Conservation (phyloP, 2,888 invertebrate genomes). For the Cheilosia grossa region DNA sequence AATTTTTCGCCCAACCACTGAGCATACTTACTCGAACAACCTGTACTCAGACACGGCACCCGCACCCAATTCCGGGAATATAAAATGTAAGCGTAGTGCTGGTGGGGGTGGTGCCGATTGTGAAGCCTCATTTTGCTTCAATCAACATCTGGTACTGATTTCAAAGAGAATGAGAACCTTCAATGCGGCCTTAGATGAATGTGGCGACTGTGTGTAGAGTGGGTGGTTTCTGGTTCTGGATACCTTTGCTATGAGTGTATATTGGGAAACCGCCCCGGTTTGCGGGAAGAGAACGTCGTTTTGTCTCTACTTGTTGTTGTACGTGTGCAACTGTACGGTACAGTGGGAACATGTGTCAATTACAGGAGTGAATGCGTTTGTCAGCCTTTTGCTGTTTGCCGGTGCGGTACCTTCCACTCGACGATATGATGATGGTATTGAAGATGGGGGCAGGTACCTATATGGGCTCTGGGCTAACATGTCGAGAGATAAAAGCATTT, state of each 20-base stretch:
- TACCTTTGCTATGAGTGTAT: neutral
- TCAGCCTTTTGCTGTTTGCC: slow-evolving; percentile 52
- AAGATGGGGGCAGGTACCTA: neutral
- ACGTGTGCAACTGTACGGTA: slow-evolving; percentile 51
- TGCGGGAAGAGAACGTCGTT: slow-evolving; percentile 34
- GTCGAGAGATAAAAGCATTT: slow-evolving; percentile 36
- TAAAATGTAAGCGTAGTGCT: slow-evolving; percentile 11
- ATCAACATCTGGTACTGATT: slow-evolving; percentile 82
- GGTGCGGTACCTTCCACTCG: neutral
- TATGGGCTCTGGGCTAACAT: neutral
- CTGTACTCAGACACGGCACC: slow-evolving; percentile 18
- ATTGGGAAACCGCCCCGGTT: slow-evolving; percentile 25
- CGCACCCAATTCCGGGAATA: neutral
- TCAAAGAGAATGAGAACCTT: slow-evolving; percentile 79
- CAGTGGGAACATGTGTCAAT: slow-evolving; percentile 82
- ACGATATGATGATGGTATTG: slow-evolving; percentile 6
- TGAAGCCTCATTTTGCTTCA: slow-evolving; percentile 79
- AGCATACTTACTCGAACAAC: neutral
- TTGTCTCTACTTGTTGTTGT: neutral
- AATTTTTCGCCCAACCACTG: slow-evolving; percentile 12
- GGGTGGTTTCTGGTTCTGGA: neutral
- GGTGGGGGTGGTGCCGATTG: slow-evolving; percentile 81
- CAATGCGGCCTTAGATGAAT: slow-evolving; percentile 32
- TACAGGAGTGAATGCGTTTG: slow-evolving; percentile 77
- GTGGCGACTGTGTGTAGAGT: neutral